Percentiles rank a stretch among this genome's conserved stretches.
These are phyloP conservation scores for Alviniconcha marisindica DNA, from an alignment of 1,140 invertebrate genomes.

Conservation along the genomic window DNA sequence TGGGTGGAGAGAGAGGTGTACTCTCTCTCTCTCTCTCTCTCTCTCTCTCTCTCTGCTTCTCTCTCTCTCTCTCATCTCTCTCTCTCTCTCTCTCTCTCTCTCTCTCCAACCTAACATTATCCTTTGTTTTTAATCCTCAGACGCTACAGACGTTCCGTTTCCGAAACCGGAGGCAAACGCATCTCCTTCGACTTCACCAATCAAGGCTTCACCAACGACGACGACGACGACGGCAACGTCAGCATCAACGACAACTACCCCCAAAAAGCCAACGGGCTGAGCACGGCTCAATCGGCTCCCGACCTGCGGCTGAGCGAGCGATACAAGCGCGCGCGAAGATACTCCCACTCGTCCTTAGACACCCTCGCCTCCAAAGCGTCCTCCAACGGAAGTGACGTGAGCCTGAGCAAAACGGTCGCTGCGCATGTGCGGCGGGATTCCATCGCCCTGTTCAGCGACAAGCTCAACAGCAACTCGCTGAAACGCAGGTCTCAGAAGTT, in stretches of 20 bases:
- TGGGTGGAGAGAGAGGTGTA: too few species aligned
- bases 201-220: conserved; percentile 14
- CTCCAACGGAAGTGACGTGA: not conserved
- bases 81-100: too few species aligned
- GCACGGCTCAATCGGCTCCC: conserved; percentile 2
- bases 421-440: conserved; percentile 57
- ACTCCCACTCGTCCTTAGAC: conserved; percentile 22
- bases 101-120: too few species aligned
- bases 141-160: not conserved
- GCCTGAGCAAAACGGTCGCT: conserved; percentile 39
- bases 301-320: conserved; percentile 35
- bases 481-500: not conserved
- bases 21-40: too few species aligned
- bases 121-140: too few species aligned
- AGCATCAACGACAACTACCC: not conserved
- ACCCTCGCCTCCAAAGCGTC: conserved; percentile 12
- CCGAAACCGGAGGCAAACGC: conserved; percentile 7
- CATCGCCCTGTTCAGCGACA: conserved; percentile 54
- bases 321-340: not conserved
- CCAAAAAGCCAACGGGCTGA: conserved; percentile 20
- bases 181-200: conserved; percentile 38
- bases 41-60: too few species aligned
- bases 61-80: too few species aligned
- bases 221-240: not conserved
- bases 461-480: conserved; percentile 37